Percentiles rank a stretch among this genome's conserved stretches.
Conservation (phyloP, 2,113 vertebrate genomes). For the Oreocharis arfaki region DNA sequence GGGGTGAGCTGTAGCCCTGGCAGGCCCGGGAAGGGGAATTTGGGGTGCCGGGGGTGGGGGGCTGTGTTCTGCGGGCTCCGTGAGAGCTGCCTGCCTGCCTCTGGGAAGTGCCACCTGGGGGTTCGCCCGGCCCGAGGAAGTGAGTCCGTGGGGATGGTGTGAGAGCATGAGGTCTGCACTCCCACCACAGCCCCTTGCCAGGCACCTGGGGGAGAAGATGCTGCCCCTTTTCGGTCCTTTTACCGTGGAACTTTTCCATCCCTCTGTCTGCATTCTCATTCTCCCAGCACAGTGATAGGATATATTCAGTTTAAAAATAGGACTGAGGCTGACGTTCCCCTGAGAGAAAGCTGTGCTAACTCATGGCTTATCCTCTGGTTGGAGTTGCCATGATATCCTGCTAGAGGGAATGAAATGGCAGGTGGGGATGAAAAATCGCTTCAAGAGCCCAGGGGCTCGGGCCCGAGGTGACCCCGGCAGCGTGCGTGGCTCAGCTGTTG, state of each 20-base stretch:
- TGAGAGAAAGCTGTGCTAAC: constrained; percentile 38
- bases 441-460: not conserved
- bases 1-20: not conserved
- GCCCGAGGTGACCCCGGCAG: not conserved
- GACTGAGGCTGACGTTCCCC: constrained; percentile 28
- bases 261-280: not conserved
- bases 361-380: not conserved
- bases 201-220: not conserved
- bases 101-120: not conserved
- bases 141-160: accelerated
- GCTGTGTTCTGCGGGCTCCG: accelerated
- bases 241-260: not conserved
- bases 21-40: not conserved
- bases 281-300: not conserved
- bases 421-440: not conserved
- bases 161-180: accelerated
- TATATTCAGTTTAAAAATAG: constrained; percentile 52
- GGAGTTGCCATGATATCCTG: not conserved
- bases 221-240: not conserved
- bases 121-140: accelerated
- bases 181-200: accelerated
- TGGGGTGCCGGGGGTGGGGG: not conserved
- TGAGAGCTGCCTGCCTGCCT: accelerated
- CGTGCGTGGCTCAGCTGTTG: not conserved
- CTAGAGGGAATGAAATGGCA: constrained; percentile 10